Conservation (phyloP, 2,888 invertebrate species). For the Polydrusus pterygomalis region DNA sequence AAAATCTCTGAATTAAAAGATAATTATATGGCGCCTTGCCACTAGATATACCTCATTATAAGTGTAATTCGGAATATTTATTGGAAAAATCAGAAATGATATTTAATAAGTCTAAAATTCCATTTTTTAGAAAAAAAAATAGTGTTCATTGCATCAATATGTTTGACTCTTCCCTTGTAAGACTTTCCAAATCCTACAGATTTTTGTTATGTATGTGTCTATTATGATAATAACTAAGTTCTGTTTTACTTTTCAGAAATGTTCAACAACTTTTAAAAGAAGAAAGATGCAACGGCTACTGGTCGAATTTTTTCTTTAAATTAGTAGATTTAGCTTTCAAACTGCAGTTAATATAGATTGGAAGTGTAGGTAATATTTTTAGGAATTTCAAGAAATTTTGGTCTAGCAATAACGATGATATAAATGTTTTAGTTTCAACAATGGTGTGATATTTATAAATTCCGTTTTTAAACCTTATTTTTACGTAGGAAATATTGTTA, state of each 20-base stretch:
- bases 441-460: conserved; percentile 64
- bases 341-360: conserved; percentile 57
- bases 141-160: too few relatives aligned
- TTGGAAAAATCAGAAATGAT: too few relatives aligned
- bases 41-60: too few relatives aligned
- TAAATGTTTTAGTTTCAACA: conserved; percentile 61
- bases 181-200: too few relatives aligned
- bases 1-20: too few relatives aligned
- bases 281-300: conserved; percentile 43
- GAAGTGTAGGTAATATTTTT: conserved; percentile 53
- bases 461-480: conserved; percentile 24
- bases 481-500: conserved; percentile 31
- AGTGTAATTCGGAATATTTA: too few relatives aligned
- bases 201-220: too few relatives aligned
- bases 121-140: too few relatives aligned
- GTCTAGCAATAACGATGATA: conserved; percentile 73
- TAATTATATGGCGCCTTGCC: too few relatives aligned
- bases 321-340: conserved; percentile 54
- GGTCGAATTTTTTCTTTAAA: conserved; percentile 46
- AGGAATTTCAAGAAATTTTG: conserved; percentile 67
- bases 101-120: too few relatives aligned
- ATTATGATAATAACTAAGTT: background rate
- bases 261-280: conserved; percentile 32
- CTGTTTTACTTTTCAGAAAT: conserved; percentile 48
- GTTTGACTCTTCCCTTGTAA: too few relatives aligned